These are phyloP conservation scores for Oryzias curvinotus DNA, from an alignment of 2,113 vertebrate genomes.

Conservation along the genomic window DNA sequence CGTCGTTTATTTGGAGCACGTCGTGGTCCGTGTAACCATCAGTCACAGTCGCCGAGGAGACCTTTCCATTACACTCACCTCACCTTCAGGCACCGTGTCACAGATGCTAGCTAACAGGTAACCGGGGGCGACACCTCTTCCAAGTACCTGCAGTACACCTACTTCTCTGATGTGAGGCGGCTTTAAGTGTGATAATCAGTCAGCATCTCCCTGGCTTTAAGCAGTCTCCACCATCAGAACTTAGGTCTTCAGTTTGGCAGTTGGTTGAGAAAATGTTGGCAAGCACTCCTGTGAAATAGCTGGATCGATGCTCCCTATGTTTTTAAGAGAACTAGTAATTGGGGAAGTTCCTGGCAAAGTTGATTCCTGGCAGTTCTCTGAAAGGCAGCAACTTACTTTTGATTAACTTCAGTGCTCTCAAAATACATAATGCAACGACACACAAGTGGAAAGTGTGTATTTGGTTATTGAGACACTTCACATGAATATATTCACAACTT, in stretches of 20 bases:
- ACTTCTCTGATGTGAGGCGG: not conserved
- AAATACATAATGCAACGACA: too few relatives aligned
- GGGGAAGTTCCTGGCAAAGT: too few relatives aligned
- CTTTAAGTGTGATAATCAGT: conserved; percentile 3
- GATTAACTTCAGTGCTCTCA: too few relatives aligned
- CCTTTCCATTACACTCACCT: conserved; percentile 90
- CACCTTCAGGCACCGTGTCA: conserved; percentile 92
- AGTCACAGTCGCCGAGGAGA: conserved; percentile 88
- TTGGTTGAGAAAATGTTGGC: conserved; percentile 16
- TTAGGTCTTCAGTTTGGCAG: conserved; percentile 26
- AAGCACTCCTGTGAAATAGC: conserved; percentile 6
- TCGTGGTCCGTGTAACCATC: conserved; percentile 86
- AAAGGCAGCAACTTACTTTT: too few relatives aligned
- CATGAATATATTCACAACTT: too few relatives aligned
- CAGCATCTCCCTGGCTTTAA: conserved; percentile 2
- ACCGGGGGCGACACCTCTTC: not conserved
- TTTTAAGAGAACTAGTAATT: too few relatives aligned
- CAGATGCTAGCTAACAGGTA: conserved; percentile 93
- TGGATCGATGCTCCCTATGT: not conserved
- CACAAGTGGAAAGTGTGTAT: too few relatives aligned
- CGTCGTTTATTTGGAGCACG: conserved; percentile 90
- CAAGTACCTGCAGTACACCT: not conserved
- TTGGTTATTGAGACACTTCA: too few relatives aligned
- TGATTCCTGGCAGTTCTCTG: too few relatives aligned
- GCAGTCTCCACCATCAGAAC: not conserved